Evolutionary conservation across 2,888 invertebrate genomes (phyloP), one percentile per base, ranked within the genome.

Genomic region (Uropetala carovei): DNA sequence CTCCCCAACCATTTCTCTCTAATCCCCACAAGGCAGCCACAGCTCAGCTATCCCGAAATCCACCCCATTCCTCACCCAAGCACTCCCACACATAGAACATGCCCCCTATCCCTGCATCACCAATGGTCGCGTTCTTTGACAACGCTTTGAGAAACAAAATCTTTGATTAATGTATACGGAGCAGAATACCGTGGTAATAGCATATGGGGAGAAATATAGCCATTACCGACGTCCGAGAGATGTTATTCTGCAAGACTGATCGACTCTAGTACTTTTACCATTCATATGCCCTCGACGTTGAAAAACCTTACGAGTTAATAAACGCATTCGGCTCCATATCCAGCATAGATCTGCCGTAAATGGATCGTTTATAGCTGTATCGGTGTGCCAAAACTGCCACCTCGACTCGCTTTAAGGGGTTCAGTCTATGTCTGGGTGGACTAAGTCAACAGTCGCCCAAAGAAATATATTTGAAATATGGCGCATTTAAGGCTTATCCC

Each of bases 231-330:
- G 7, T 43, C 5, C n/a, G 85, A 11, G 64, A 2, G 89, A 86
- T 60, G 83, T 43, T 86, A 58, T 59, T 89, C 68, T 43, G 64
- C 30, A 89, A 43, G 89, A 89, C 89, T 64, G 89, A 64, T 89
- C 64, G 60, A 68, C 43, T 16, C 64, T 27, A 13, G n/a, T 68
- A 3, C 68, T 11, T 68, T 68, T 68, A 75, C 64, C 64, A 30
- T 30, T 43, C 64, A n/a, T 64, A 89, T 64, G 43, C 89, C 27
- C 89, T 89, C 89, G 5, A 43, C 89, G 64, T 89, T 64, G 43
- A 68, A 89, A 89, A 85, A 58, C 18, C 18, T n/a, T 60, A 30
- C 64, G 64, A 18, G 30, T 27, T 89, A 43, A 56, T 43, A n/a
- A n/a, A 84, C 59, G 30, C 86, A 86, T 64, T 60, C 60, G 57